phyloP scores from a whole-genome alignment of 2,797 vertebrate species.

The Parotocinclus haroldoi region DNA sequence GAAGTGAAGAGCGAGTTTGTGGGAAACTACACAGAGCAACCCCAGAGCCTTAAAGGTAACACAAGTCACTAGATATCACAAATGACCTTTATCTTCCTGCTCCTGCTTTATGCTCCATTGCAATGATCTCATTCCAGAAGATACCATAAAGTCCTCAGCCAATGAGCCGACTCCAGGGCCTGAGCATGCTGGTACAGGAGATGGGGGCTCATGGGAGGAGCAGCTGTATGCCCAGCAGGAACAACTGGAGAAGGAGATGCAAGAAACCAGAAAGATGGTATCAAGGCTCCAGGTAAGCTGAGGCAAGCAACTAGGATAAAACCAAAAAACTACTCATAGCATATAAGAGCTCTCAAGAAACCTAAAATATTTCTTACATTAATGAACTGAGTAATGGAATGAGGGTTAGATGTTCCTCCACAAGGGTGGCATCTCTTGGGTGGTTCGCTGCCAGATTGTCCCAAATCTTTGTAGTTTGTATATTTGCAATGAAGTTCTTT shows the following conservation, averaged over 20 bases:
- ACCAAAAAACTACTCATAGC: no score
- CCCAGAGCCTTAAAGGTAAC: slow-evolving; percentile 70
- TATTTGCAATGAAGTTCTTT: no score
- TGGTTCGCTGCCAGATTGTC: no score
- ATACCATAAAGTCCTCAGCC: slow-evolving; percentile 58
- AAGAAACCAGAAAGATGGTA: slow-evolving; percentile 97
- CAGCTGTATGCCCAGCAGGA: slow-evolving; percentile 94
- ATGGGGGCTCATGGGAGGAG: slow-evolving; percentile 88
- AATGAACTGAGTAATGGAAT: no score
- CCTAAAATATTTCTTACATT: no score
- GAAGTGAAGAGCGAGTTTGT: slow-evolving; percentile 76
- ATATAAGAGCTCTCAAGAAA: no score
- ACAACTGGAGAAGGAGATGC: slow-evolving; percentile 96
- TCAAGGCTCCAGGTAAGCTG: slow-evolving; percentile 86
- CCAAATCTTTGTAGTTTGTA: no score
- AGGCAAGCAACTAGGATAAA: no score
- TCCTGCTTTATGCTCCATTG: background rate
- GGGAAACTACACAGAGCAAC: slow-evolving; percentile 75
- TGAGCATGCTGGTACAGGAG: slow-evolving; percentile 63
- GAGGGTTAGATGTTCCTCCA: no score
- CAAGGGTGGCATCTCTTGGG: no score
- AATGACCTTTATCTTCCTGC: background rate
- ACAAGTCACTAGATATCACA: background rate
- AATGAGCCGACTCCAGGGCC: slow-evolving; percentile 70
- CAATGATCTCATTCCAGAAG: slow-evolving; percentile 65